Evolutionary conservation across 1,140 invertebrate species (phyloP).

Genomic region (Apis florea): DNA sequence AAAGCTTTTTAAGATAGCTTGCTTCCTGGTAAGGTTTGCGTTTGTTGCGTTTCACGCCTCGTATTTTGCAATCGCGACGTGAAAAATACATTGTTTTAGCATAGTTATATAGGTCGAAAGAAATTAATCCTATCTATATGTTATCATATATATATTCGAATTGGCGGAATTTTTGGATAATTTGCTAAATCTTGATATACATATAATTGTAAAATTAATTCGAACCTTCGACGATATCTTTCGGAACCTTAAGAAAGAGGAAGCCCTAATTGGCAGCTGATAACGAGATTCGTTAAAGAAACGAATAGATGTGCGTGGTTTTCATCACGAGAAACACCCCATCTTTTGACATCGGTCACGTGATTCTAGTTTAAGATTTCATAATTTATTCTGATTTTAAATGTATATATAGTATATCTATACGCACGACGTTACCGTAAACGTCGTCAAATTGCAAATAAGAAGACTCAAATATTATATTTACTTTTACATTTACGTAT

Average conservation of each 20-base stretch:
- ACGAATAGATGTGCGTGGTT: background rate
- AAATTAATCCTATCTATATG: background rate
- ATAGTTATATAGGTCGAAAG: background rate
- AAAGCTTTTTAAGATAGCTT: background rate
- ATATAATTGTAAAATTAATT: background rate
- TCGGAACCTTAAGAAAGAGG: background rate
- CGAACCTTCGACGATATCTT: background rate
- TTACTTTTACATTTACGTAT: background rate
- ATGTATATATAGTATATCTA: conserved; percentile 26
- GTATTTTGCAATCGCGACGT: background rate
- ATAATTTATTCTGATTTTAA: background rate
- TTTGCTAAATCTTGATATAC: background rate
- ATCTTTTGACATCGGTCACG: background rate
- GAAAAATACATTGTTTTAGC: background rate
- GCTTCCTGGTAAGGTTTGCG: background rate
- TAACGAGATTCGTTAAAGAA: background rate
- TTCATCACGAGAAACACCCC: background rate
- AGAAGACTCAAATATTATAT: background rate
- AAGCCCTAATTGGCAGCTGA: conserved; percentile 38
- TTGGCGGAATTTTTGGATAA: background rate
- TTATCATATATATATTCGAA: background rate
- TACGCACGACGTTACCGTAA: background rate
- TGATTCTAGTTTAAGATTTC: background rate
- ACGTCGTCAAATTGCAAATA: no score
- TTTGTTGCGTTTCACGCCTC: background rate